Evolutionary conservation across 2,113 vertebrate species (phyloP), one percentile per base, ranked within the genome.

Genomic region (Eidolon helvum): DNA sequence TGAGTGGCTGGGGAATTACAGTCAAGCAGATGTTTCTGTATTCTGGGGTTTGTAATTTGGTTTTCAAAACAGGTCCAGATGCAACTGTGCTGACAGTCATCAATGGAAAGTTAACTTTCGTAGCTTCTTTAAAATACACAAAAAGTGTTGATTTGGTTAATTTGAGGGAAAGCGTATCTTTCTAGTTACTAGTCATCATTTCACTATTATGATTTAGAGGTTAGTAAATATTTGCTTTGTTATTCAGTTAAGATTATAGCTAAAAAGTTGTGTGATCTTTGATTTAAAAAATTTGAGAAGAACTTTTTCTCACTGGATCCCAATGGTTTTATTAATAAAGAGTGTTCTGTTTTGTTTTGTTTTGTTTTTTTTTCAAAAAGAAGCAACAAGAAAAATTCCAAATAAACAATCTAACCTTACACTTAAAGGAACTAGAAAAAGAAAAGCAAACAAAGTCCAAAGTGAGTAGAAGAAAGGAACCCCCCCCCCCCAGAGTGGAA

Each of bases 271-370:
- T 88, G 2, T 75, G 65, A 40, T 45, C 26, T 59, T 93, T 45
- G 65, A 22, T 75, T 95, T 93, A 6, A 53, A 88, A 80, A 90
- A 66, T 38, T 33, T 74, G 35, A 79, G 69, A 77, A 33, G 57
- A 95, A 55, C 10, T 90, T 96, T 88, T 93, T 53, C 92, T 90
- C 48, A 53, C 57, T 87, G 92, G 84, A 65, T 66, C 55, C 8
- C 38, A 21, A 10, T 30, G 50, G n/a, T 77, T 84, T 86, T 91
- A 55, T 82, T 61, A 87, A 61, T 61, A 61, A 35, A 65, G 12
- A 50, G 15, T 71, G 48, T 79, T 74, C 74, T 78, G 35, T 69
- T 55, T n/a, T n/a, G n/a, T n/a, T n/a, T n/a, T n/a, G n/a, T n/a
- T n/a, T n/a, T n/a, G n/a, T n/a, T n/a, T n/a, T n/a, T n/a, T n/a